These are phyloP conservation scores for Miichthys miiuy DNA, from an alignment of 2,797 vertebrate genomes.

Conservation along the genomic window DNA sequence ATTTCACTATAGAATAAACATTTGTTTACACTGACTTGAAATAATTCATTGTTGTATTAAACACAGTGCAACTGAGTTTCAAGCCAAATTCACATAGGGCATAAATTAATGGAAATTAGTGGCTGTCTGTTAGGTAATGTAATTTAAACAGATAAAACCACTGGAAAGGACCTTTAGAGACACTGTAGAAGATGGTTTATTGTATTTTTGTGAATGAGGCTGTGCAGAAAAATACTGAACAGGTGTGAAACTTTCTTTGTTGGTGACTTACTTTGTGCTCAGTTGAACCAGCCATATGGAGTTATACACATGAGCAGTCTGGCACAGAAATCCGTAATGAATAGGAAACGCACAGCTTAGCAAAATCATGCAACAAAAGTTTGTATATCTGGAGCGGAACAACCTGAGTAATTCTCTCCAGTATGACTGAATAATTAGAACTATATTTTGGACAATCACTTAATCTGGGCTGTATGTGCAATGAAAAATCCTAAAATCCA, in stretches of 20 bases:
- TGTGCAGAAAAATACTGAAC: constrained; percentile 42
- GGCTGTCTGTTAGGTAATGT: background rate
- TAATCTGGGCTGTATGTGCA: constrained; percentile 34
- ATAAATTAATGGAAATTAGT: background rate
- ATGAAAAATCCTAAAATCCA: constrained; percentile 18
- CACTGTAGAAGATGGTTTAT: background rate
- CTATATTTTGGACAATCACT: constrained; percentile 26
- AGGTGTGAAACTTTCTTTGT: constrained; percentile 30
- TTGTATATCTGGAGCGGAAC: constrained; percentile 31
- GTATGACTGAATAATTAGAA: constrained; percentile 15
- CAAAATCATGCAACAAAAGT: constrained; percentile 39
- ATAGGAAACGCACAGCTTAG: constrained; percentile 44
- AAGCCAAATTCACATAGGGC: background rate
- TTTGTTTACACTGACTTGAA: background rate
- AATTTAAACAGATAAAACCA: background rate
- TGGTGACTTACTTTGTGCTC: constrained; percentile 26
- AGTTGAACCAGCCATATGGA: constrained; percentile 3
- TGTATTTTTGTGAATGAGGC: too few species aligned
- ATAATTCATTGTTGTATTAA: background rate
- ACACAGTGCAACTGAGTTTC: background rate
- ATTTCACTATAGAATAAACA: background rate
- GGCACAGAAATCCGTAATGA: constrained; percentile 11
- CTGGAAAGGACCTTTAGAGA: background rate
- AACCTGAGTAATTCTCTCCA: constrained; percentile 3
- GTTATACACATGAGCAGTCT: background rate